Evolutionary conservation across 1,140 invertebrate species (phyloP), one percentile per base, ranked within the genome.

Genomic region (Leptinotarsa defecta): DNA sequence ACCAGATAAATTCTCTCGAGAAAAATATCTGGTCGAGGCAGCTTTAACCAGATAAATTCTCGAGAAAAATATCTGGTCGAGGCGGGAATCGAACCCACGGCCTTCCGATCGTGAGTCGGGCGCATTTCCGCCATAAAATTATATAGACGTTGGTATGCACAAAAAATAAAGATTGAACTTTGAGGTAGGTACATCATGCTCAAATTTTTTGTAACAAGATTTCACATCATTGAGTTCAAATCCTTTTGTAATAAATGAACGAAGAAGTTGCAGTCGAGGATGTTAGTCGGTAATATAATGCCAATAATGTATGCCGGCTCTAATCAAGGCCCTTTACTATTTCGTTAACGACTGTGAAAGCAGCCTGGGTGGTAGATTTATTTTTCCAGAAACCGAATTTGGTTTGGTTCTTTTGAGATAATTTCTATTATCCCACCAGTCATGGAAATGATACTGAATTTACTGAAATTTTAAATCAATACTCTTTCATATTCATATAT

Each of bases 281-380:
- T 6, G 13, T 20, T 24, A 24, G 13, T 19, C 13, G 63, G 63
- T 64, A 13, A 13, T 19, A 64, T 24, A 64, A 19, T 20, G 63
- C 11, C 19, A 6, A 64, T 64, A 24, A 64, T 17, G 63, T 64
- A 24, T 64, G 63, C 11, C 63, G 13, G 63, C 63, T 19, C 11
- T 64, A 19, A 19, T 64, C 63, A 19, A 64, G 63, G 63, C 1
- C 63, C 13, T 64, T 4, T 2, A 64, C 63, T 64, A 64, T 65
- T 15, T 27, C 63, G 1, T 13, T 27, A 15, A 64, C 63, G 11
- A 65, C 1, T 13, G 6, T 65, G 20, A 22, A 65, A 65, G 63
- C 63, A 13, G 63, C 63, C 4, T 64, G 4, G 24, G 63, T 65
- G 63, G 63, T 65, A 65, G 63, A 65, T 65, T 65, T 65, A 20